phyloP scores from a whole-genome alignment of 2,888 invertebrate species.

The Eucriotettix oculatus region DNA sequence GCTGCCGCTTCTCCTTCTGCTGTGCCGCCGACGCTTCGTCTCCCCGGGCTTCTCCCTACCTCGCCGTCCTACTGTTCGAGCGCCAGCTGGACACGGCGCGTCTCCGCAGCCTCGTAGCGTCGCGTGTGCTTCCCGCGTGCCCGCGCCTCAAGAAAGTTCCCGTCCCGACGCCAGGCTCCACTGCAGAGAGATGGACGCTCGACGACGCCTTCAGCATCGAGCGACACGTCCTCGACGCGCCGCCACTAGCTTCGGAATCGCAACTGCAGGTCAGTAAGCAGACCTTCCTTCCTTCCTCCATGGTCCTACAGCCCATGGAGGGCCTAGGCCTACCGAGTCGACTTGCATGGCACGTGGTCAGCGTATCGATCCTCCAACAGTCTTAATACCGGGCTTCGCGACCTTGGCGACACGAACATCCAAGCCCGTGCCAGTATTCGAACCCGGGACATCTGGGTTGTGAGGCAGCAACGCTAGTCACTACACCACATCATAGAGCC shows the following conservation, averaged over 20 bases:
- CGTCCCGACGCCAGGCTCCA: conserved; percentile 16
- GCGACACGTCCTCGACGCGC: conserved; percentile 28
- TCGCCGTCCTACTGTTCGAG: conserved; percentile 31
- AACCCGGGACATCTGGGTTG: too few species aligned
- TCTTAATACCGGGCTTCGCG: too few species aligned
- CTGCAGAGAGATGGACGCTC: conserved; percentile 27
- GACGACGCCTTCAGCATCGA: conserved; percentile 30
- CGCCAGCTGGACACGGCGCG: conserved; percentile 23
- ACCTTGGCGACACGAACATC: too few species aligned
- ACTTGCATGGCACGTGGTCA: too few species aligned
- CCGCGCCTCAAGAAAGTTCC: conserved; percentile 30
- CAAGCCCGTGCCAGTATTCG: too few species aligned
- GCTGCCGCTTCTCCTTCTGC: conserved; percentile 11
- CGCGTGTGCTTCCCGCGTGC: conserved; percentile 25
- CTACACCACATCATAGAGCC: too few species aligned
- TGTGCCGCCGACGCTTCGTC: conserved; percentile 29
- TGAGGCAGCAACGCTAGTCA: too few species aligned
- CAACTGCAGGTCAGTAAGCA: conserved; percentile 12
- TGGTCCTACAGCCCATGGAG: too few species aligned
- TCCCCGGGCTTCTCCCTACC: conserved; percentile 22
- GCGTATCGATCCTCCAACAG: too few species aligned
- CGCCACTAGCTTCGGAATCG: conserved; percentile 18
- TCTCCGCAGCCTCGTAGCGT: conserved; percentile 28
- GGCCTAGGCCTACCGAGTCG: too few species aligned
- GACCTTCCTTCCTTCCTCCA: too few species aligned